A percentile compares a stretch with the other conserved stretches of the same genome.
Evolutionary conservation across 2,113 vertebrate species (phyloP).

Genomic region (Calidris pugnax): DNA sequence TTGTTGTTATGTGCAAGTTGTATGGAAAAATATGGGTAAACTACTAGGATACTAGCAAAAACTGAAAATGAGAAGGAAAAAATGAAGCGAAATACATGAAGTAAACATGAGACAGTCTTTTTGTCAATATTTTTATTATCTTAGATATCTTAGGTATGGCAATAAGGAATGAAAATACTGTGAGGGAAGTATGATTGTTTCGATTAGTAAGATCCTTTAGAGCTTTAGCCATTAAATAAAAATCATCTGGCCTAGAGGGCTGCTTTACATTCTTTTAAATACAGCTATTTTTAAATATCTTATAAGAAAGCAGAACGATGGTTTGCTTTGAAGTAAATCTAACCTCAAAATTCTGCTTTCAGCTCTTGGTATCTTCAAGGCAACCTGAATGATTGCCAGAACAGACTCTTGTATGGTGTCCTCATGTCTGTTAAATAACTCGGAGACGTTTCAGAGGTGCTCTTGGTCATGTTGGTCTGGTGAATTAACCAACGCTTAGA

Average conservation of each 20-base stretch:
- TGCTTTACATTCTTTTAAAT: conserved; percentile 18
- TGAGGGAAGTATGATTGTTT: not conserved
- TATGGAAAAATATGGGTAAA: not conserved
- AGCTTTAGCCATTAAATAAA: conserved; percentile 18
- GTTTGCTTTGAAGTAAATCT: conserved; percentile 44
- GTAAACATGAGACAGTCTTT: not conserved
- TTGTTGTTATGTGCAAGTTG: not conserved
- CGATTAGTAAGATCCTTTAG: not conserved
- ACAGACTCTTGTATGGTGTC: not conserved
- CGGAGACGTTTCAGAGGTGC: not conserved
- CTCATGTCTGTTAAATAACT: not conserved
- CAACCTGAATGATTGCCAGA: not conserved
- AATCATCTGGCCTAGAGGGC: not conserved
- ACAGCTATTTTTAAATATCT: not conserved
- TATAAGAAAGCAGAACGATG: not conserved
- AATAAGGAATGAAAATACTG: not conserved
- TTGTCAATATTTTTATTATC: not conserved
- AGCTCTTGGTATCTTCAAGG: conserved; percentile 10
- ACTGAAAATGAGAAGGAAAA: not conserved
- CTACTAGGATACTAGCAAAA: not conserved
- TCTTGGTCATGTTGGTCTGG: not conserved
- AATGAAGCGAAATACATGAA: not conserved
- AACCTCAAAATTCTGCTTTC: conserved; percentile 33
- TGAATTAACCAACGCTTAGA: not conserved
- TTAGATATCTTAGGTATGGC: not conserved